Percentiles rank a stretch among this genome's conserved stretches.
These are phyloP conservation scores for Hypena proboscidalis DNA, from an alignment of 2,888 invertebrate species.

Conservation along the genomic window DNA sequence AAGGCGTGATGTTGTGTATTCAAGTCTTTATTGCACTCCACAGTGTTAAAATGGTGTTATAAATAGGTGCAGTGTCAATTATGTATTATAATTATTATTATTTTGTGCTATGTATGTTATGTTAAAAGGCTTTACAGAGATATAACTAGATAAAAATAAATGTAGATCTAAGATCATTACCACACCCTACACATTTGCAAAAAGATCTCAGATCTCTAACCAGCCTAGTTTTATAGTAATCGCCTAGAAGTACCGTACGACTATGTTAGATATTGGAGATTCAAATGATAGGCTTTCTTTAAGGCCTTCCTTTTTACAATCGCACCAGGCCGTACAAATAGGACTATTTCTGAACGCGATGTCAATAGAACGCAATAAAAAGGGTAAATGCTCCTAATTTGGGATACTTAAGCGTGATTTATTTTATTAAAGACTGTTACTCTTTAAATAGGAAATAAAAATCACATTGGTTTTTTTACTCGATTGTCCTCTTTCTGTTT, in stretches of 20 bases:
- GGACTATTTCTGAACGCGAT: conserved; percentile 24
- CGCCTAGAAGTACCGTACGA: conserved; percentile 14
- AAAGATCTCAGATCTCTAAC: no score
- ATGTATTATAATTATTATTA: no score
- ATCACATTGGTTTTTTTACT: conserved; percentile 25
- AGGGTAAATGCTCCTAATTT: conserved; percentile 45
- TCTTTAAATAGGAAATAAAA: conserved; percentile 18
- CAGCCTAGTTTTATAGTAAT: conserved; percentile 15
- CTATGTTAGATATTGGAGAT: conserved; percentile 23
- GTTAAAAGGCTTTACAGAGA: no score
- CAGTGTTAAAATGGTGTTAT: no score
- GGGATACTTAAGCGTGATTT: conserved; percentile 38
- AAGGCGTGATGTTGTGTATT: no score
- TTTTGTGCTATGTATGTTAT: no score
- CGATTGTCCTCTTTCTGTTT: conserved; percentile 8
- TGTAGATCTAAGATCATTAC: no score
- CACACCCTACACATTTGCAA: no score
- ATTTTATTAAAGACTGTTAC: conserved; percentile 36
- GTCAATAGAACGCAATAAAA: conserved; percentile 43
- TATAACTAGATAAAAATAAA: no score
- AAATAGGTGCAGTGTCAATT: no score
- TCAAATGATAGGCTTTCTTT: conserved; percentile 30
- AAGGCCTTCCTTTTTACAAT: conserved; percentile 33
- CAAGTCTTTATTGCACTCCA: no score
- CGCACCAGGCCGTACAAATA: conserved; percentile 41